phyloP scores from a whole-genome alignment of 2,797 vertebrate genomes.

The Acanthiza pusilla region DNA sequence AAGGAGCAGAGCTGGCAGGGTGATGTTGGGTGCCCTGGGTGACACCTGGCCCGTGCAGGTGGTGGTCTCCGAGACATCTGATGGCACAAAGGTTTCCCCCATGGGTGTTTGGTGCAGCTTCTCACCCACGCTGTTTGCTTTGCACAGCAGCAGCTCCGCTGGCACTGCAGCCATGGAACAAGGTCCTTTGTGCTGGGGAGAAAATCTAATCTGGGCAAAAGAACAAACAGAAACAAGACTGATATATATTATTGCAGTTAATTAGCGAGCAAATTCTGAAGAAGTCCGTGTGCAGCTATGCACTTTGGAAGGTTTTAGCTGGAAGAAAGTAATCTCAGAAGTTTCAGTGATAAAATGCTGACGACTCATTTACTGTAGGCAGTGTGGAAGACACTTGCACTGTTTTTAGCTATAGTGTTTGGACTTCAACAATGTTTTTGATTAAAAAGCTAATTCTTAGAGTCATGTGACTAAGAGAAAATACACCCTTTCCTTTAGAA shows the following conservation, averaged over 20 bases:
- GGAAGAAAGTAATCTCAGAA: neutral
- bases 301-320: neutral
- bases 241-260: neutral
- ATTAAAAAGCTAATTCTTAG: neutral
- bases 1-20: neutral
- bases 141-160: neutral
- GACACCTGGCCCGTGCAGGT: neutral
- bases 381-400: neutral
- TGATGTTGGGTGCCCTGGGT: fast-evolving
- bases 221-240: neutral
- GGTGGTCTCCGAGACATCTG: fast-evolving
- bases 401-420: neutral
- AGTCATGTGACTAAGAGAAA: neutral
- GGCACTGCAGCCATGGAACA: neutral
- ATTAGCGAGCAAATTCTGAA: neutral
- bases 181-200: neutral
- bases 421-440: neutral
- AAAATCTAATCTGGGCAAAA: neutral
- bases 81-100: neutral
- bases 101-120: neutral
- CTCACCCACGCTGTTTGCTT: neutral
- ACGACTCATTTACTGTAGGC: neutral
- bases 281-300: neutral
- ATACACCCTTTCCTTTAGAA: neutral
- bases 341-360: neutral